phyloP scores from a whole-genome alignment of 2,797 vertebrate species.

The Coranthus polyacanthus region DNA sequence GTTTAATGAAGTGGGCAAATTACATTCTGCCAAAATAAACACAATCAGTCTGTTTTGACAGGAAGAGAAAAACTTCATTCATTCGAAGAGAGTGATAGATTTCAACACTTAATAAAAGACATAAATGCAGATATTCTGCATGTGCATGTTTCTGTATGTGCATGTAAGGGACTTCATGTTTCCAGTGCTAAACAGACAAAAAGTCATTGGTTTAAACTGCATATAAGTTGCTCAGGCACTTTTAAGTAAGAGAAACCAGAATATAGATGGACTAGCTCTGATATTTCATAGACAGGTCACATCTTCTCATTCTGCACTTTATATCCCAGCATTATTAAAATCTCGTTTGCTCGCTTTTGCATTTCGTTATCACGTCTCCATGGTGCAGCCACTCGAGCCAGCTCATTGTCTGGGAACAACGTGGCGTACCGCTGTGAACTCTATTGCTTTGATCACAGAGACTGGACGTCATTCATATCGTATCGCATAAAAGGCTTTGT shows the following conservation, averaged over 20 bases:
- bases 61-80: constrained; percentile 14
- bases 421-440: constrained; percentile 18
- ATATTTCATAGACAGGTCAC: constrained; percentile 22
- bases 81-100: constrained; percentile 12
- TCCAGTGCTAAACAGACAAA: constrained; percentile 57
- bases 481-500: constrained; percentile 40
- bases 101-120: constrained; percentile 49
- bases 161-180: constrained; percentile 35
- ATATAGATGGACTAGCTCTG: constrained; percentile 2
- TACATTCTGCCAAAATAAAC: constrained; percentile 55
- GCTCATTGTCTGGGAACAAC: constrained; percentile 26
- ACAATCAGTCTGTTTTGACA: constrained; percentile 58
- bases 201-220: constrained; percentile 71
- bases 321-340: constrained; percentile 14
- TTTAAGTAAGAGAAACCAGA: constrained; percentile 51
- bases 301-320: constrained; percentile 25
- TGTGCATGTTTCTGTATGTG: constrained; percentile 12
- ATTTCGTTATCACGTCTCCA: constrained; percentile 5
- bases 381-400: constrained; percentile 21
- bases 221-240: constrained; percentile 83
- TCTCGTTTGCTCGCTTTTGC: constrained; percentile 10
- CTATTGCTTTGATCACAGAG: constrained; percentile 71
- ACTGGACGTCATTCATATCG: constrained; percentile 23
- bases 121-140: constrained; percentile 34
- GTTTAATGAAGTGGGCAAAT: constrained; percentile 16